phyloP scores from a whole-genome alignment of 1,140 invertebrate species.

The Nylanderia fulva region DNA sequence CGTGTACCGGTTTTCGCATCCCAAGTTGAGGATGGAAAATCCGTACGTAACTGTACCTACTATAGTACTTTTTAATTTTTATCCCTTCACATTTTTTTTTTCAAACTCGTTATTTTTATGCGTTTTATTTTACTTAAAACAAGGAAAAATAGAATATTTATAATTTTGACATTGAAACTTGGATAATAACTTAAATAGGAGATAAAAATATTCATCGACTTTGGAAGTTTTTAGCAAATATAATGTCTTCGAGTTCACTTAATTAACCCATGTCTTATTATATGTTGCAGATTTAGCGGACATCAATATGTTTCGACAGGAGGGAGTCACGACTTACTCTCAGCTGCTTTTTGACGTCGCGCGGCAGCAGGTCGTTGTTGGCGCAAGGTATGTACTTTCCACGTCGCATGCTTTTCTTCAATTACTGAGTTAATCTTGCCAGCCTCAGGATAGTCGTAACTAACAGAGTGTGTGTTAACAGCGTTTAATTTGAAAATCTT shows the following conservation, averaged over 20 bases:
- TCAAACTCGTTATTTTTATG: too few relatives aligned
- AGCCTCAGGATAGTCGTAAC: not conserved
- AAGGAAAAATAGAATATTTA: not conserved
- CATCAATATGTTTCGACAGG: conserved; percentile 83
- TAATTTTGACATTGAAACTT: not conserved
- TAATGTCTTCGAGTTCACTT: not conserved
- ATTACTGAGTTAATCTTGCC: conserved; percentile 10
- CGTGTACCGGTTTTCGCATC: conserved; percentile 33
- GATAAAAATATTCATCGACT: not conserved
- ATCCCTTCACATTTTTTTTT: too few relatives aligned
- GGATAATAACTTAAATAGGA: too few relatives aligned
- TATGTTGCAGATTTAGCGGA: conserved; percentile 79
- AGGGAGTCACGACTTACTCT: conserved; percentile 90
- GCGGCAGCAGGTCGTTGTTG: conserved; percentile 93
- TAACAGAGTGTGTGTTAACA: conserved; percentile 11
- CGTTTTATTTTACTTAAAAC: not conserved
- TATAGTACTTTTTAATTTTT: not conserved
- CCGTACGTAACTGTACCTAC: not conserved
- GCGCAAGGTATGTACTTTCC: conserved; percentile 88
- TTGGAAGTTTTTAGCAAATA: too few relatives aligned
- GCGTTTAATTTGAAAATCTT: not conserved
- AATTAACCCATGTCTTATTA: not conserved
- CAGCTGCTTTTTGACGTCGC: conserved; percentile 93
- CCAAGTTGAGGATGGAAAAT: conserved; percentile 26
- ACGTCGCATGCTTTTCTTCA: conserved; percentile 11